These are phyloP conservation scores for Mythimna pallens DNA, from an alignment of 2,888 invertebrate species.

Conservation along the genomic window DNA sequence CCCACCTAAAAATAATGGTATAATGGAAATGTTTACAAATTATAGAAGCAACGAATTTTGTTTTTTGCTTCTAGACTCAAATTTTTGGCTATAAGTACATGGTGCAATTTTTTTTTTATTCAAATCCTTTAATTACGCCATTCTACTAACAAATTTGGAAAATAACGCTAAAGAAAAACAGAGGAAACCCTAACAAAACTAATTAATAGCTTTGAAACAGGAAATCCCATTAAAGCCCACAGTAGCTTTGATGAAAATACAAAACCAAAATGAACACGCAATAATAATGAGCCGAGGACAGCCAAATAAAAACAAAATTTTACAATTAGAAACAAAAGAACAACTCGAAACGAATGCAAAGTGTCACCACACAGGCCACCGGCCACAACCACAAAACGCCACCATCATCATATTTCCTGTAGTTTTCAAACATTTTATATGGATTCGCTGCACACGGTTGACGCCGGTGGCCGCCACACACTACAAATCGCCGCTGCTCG, in stretches of 20 bases:
- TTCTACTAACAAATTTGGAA: neutral
- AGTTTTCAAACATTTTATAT: too few relatives aligned
- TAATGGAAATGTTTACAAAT: too few relatives aligned
- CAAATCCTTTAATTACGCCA: neutral
- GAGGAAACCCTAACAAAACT: neutral
- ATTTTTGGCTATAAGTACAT: neutral
- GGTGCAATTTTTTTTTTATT: too few relatives aligned
- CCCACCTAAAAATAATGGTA: too few relatives aligned
- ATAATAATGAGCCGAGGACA: constrained; percentile 8
- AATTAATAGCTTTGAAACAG: neutral
- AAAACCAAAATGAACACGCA: constrained; percentile 2
- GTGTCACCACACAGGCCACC: too few relatives aligned
- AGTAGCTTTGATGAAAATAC: neutral
- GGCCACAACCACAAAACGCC: too few relatives aligned
- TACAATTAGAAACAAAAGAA: constrained; percentile 32
- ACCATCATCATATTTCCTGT: too few relatives aligned
- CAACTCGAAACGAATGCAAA: constrained; percentile 18
- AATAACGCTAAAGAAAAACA: neutral
- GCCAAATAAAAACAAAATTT: constrained; percentile 5
- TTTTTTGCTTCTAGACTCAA: neutral
- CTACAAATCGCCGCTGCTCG: too few relatives aligned
- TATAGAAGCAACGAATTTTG: too few relatives aligned
- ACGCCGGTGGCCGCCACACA: too few relatives aligned
- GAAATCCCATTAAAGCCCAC: neutral
- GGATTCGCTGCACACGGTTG: too few relatives aligned